Evolutionary conservation across 2,797 vertebrate species (phyloP).

Genomic region (Alfaro cultratus): DNA sequence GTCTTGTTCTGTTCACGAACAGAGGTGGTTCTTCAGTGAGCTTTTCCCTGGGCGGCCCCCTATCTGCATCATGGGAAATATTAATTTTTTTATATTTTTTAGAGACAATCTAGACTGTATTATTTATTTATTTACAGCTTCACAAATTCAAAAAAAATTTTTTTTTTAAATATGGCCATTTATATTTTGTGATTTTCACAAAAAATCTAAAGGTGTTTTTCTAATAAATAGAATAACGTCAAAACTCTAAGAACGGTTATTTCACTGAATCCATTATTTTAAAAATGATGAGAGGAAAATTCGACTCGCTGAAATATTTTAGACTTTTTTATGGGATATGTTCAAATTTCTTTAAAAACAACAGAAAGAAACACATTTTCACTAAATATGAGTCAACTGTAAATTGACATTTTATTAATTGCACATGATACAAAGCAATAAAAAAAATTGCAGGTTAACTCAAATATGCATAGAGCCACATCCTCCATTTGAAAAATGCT

Average conservation of each 20-base stretch:
- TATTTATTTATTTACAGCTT: neutral
- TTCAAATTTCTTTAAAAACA: neutral
- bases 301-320: neutral
- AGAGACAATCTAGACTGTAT: neutral
- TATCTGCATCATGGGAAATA: neutral
- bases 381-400: neutral
- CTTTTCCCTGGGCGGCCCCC: neutral
- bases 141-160: neutral
- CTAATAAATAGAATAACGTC: neutral
- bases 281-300: neutral
- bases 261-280: neutral
- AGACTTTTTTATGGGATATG: neutral
- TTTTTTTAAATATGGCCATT: neutral
- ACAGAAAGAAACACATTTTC: neutral
- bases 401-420: neutral
- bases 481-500: no score
- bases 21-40: neutral
- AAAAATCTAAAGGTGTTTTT: neutral
- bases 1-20: neutral
- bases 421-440: neutral
- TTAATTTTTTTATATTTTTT: neutral
- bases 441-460: neutral
- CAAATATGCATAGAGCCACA: neutral
- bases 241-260: neutral
- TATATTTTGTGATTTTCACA: neutral